phyloP scores from a whole-genome alignment of 1,140 invertebrate species.

The Bombus balteatus region DNA sequence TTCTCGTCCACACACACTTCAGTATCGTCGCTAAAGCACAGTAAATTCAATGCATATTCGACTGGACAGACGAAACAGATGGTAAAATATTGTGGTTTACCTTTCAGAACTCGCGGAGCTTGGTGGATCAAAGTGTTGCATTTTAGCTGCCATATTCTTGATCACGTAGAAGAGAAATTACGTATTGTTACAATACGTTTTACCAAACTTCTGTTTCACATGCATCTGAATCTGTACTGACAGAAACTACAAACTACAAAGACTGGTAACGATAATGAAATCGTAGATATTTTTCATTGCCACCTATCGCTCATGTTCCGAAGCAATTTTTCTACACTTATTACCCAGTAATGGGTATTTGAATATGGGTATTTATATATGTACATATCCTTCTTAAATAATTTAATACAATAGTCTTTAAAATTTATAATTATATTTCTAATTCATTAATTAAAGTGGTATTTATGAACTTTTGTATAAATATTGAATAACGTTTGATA shows the following conservation, averaged over 20 bases:
- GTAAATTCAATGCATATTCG: neutral
- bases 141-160: slow-evolving; percentile 86
- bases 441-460: neutral
- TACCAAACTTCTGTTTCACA: neutral
- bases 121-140: slow-evolving; percentile 88
- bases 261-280: neutral
- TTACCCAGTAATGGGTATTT: neutral
- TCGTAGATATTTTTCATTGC: neutral
- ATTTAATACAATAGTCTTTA: neutral
- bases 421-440: neutral
- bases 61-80: neutral
- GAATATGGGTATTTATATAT: neutral
- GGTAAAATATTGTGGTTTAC: slow-evolving; percentile 78
- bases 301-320: neutral
- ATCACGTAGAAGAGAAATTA: neutral
- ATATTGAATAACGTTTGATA: no score
- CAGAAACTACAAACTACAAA: slow-evolving; percentile 8
- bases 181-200: neutral
- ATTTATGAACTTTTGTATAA: neutral
- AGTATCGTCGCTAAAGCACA: slow-evolving; percentile 76
- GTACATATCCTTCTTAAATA: neutral
- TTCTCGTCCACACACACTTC: slow-evolving; percentile 84
- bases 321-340: neutral
- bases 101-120: slow-evolving; percentile 93
- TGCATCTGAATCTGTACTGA: neutral